Evolutionary conservation across 2,797 vertebrate species (phyloP).

Genomic region (Forpus xanthops): DNA sequence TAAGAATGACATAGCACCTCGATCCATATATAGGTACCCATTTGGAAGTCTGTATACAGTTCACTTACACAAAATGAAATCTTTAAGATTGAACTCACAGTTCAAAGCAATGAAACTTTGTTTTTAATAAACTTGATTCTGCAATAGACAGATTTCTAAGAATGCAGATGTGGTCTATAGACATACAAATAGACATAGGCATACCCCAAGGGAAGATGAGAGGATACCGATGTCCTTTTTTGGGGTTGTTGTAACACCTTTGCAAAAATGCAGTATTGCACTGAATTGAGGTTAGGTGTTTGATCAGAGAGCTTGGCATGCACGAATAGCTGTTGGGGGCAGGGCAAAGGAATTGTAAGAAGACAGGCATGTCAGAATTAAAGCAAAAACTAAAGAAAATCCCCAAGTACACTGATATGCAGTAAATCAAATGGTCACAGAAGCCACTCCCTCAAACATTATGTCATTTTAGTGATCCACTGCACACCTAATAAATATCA

Average conservation of each 20-base stretch:
- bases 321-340: background rate
- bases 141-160: constrained; percentile 4
- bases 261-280: background rate
- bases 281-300: background rate
- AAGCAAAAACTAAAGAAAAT: background rate
- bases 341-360: background rate
- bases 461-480: background rate
- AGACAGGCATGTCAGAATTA: background rate
- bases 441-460: background rate
- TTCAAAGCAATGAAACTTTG: background rate
- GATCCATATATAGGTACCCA: background rate
- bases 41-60: background rate
- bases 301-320: background rate
- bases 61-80: background rate
- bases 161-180: constrained; percentile 7
- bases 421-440: background rate
- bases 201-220: background rate
- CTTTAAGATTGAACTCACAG: background rate
- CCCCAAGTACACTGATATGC: background rate
- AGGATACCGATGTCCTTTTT: background rate
- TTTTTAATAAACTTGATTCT: background rate
- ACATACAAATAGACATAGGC: constrained; percentile 6
- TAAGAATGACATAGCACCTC: background rate
- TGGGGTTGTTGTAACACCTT: background rate
- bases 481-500: background rate